Base-by-base conservation (phyloP, 2,797 vertebrate genomes). In the Danio kyathit region DNA sequence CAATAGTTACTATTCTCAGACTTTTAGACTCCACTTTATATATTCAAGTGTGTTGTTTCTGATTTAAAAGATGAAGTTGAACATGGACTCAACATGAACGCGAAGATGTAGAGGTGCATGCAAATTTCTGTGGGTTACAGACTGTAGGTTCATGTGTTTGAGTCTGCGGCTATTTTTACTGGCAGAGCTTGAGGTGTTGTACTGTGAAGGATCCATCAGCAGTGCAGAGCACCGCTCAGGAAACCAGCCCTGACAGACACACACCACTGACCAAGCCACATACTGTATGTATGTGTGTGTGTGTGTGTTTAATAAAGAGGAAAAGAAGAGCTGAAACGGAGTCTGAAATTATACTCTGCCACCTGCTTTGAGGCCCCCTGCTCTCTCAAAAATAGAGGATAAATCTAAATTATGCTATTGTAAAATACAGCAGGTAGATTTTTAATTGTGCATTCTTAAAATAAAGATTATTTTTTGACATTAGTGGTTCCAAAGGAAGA, bases 161-260 rank as follows among this genome's bases (percentile, higher is more conserved):
- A 43, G 76, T 44, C 67, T 82, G 73, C 12, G 38, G 17, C 65
- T 83, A 76, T 82, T 79, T 77, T 79, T 82, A 80, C 76, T 83
- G 81, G 69, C 81, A 82, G 81, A 79, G 73, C 17, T 67, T 83
- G 67, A 84, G 78, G 84, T 79, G 84, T 85, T 82, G 85, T 74
- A 48, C 89, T 90, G 88, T 67, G 76, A 85, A 85, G 57, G 76
- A 85, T 90, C 89, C 84, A 83, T 90, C 89, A 90, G 82, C 87
- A 84, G 81, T 19, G 74, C 40, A 48, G 81, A 79, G 81, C 80
- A 81, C 74, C 52, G 49, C 71, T 83, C 83, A 87, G 88, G 81
- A 86, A 80, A 83, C 80, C 78, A 84, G 86, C 76, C 83, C 63
- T 82, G 84, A 88, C 81, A 87, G 78, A 85, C 87, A 86, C 79